Evolutionary conservation across 1,140 invertebrate species (phyloP), one percentile per base, ranked within the genome.

Genomic region (Drosophila jambulina): DNA sequence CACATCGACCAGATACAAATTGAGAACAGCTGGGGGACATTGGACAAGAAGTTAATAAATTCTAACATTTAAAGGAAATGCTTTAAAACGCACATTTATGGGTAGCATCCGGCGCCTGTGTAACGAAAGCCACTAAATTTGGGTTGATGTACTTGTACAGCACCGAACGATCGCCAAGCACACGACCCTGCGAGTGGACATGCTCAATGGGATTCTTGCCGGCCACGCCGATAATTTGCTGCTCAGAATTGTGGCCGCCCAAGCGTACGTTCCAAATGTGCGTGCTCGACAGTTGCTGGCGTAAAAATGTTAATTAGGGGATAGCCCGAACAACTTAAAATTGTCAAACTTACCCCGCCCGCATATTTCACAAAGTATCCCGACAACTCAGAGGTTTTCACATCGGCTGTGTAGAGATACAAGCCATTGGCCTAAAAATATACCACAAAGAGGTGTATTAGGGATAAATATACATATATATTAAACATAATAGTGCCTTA

Each of bases 141-240:
- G 99, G 99, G 95, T 99, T 99, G 51, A 98, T 95, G 93, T 99
- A 99, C 93, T 99, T 99, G 93, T 99, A 99, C 21, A 99, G 95
- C 43, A 99, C 99, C 91, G 97, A 98, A 81, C 99, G 95, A 94
- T 99, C 99, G 34, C 96, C 96, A 65, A 99, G 94, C 32, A 99
- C 98, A 82, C 98, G 95, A 29, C 99, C 99, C 92, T 98, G 98
- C 2, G 98, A 99, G 93, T 99, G 98, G 12, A 99, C 98, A 84
- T 96, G 96, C 94, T 99, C 99, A 75, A 95, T 93, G 13, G 95
- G 93, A 88, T 95, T 95, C 91, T 97, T 97, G 6, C 94, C 93
- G 49, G 95, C 95, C 19, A 97, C 94, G 36, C 95, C 94, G 27
- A 95, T 95, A 46, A 98, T 95, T 80, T 94, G 94, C 83, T 96